Percentiles rank a stretch among this genome's conserved stretches.
phyloP scores from a whole-genome alignment of 2,113 vertebrate species.

The Oophaga pumilio region DNA sequence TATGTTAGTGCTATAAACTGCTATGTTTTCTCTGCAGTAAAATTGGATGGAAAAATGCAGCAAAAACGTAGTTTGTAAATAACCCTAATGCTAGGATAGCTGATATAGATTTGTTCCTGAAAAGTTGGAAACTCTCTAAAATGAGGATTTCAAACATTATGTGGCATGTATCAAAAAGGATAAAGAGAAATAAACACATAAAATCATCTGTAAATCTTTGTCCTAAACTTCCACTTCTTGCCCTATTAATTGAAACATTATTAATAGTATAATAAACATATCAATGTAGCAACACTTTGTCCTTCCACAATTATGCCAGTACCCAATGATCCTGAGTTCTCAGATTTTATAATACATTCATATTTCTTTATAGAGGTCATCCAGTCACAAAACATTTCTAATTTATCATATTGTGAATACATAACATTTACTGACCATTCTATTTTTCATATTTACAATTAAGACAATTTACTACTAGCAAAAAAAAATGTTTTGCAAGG shows the following conservation, averaged over 20 bases:
- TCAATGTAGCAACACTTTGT: constrained; percentile 4
- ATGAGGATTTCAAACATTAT: no score
- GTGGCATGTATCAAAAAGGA: no score
- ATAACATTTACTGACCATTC: constrained; percentile 38
- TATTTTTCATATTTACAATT: constrained; percentile 45
- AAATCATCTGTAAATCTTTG: constrained; percentile 5
- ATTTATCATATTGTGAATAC: not conserved
- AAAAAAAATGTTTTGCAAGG: constrained; percentile 12
- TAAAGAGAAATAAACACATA: not conserved
- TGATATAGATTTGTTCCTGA: no score
- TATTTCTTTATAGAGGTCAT: constrained; percentile 27
- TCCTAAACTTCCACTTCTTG: not conserved
- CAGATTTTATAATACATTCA: not conserved
- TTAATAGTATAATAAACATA: constrained; percentile 1
- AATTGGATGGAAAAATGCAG: no score
- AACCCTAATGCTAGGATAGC: no score
- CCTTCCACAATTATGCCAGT: not conserved
- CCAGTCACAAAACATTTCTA: constrained; percentile 8
- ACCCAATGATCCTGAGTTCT: not conserved
- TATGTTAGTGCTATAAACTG: no score
- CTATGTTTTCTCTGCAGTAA: no score
- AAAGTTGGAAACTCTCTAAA: no score
- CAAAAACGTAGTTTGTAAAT: no score
- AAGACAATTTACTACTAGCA: constrained; percentile 16
- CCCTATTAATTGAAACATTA: not conserved